These are phyloP conservation scores for Spodoptera picta DNA, from an alignment of 2,888 invertebrate genomes.

Conservation along the genomic window DNA sequence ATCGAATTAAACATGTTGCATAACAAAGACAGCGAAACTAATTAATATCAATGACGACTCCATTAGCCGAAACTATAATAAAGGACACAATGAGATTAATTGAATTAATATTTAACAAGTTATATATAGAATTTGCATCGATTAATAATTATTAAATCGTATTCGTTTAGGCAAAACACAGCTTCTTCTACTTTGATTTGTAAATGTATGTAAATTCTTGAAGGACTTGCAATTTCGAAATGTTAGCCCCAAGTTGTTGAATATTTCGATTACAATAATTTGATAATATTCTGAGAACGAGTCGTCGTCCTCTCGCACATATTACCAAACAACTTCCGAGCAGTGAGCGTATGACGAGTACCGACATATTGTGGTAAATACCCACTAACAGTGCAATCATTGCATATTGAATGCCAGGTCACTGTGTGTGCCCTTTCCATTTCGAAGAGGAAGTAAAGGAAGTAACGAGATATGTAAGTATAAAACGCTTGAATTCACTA, in stretches of 20 bases:
- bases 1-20: background rate
- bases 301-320: conserved; percentile 29
- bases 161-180: conserved; percentile 5
- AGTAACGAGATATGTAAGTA: conserved; percentile 4
- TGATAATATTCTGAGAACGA: conserved; percentile 17
- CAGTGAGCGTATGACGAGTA: background rate
- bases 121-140: background rate
- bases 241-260: conserved; percentile 8
- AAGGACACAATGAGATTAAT: conserved; percentile 9
- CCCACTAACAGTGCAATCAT: too few relatives aligned
- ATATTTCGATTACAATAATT: conserved; percentile 7
- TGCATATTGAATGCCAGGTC: too few relatives aligned
- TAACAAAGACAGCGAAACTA: background rate
- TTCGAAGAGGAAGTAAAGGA: background rate
- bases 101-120: conserved; percentile 21
- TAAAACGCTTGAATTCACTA: background rate
- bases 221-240: conserved; percentile 39
- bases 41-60: conserved; percentile 9
- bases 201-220: conserved; percentile 26
- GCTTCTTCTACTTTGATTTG: conserved; percentile 14
- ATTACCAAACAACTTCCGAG: conserved; percentile 5
- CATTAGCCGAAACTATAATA: background rate
- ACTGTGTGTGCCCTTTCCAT: conserved; percentile 10
- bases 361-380: too few relatives aligned
- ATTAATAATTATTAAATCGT: conserved; percentile 6